Percentiles rank a stretch among this genome's conserved stretches.
Conservation (phyloP, 2,888 invertebrate genomes). For the Thalpophila matura region DNA sequence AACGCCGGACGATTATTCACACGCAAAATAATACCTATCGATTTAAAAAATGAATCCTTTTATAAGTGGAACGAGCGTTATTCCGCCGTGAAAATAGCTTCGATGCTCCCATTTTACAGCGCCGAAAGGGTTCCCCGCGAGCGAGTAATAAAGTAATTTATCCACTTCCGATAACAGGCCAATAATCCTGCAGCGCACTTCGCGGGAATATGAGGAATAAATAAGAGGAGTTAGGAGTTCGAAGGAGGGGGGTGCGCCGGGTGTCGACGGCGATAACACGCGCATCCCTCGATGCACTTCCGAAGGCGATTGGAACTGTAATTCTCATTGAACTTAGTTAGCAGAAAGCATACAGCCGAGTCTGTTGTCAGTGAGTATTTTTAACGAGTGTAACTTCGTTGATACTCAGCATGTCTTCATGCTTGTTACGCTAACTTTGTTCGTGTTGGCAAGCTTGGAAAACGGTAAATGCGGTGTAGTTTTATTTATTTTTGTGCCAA, state of each 20-base stretch:
- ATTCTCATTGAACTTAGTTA: constrained; percentile 58
- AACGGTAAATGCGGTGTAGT: constrained; percentile 39
- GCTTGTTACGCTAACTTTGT: constrained; percentile 51
- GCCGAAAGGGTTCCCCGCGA: constrained; percentile 77
- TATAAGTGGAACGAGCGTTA: constrained; percentile 79
- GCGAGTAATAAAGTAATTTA: constrained; percentile 88
- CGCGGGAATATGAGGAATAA: constrained; percentile 75
- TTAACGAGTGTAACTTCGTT: constrained; percentile 56
- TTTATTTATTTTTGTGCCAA: constrained; percentile 37
- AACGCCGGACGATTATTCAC: constrained; percentile 69
- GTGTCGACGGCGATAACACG: constrained; percentile 65
- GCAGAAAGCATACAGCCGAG: constrained; percentile 39
- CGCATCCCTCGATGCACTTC: constrained; percentile 56
- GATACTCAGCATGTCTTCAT: constrained; percentile 37
- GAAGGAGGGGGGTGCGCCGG: constrained; percentile 50
- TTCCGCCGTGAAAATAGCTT: constrained; percentile 80
- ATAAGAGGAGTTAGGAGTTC: constrained; percentile 66
- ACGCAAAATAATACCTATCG: constrained; percentile 75
- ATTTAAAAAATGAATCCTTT: constrained; percentile 79
- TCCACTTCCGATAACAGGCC: constrained; percentile 86
- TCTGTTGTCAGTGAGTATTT: constrained; percentile 56
- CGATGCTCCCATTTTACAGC: constrained; percentile 74
- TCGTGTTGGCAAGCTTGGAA: constrained; percentile 32
- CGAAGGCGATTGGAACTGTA: constrained; percentile 40
- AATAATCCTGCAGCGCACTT: constrained; percentile 81